Evolutionary conservation across 1,140 invertebrate species (phyloP), one percentile per base, ranked within the genome.

Genomic region (Protaetia brevitarsis): DNA sequence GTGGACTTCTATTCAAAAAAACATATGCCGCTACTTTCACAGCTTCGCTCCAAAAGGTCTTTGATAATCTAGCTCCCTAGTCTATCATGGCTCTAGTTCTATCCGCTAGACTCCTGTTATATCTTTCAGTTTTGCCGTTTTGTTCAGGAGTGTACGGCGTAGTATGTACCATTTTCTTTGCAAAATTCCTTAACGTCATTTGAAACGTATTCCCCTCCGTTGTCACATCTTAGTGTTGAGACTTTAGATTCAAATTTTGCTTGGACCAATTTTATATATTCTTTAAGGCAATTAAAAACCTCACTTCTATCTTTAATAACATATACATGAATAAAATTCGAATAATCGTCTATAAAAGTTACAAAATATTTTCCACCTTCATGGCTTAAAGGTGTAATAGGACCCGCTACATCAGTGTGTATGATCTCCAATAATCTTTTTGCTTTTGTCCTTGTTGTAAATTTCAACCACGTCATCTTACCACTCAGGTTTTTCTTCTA

Each of bases 121-220:
- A 69, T 51, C 78, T 64, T 71, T 82, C 81, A 7, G 75, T 72
- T 27, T 72, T 69, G 10, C 79, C 80, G 72, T 83, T 82, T 64
- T 77, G 74, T 65, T 78, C 65, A 29, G 80, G 77, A 21, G 74
- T 72, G 36, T 79, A 76, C n/a, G 69, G 51, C 6, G 71, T 62
- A 7, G 71, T 73, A 58, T 8, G 74, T 75, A 36, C 75, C 75
- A 51, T 68, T 70, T 36, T 66, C 7, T 68, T 65, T 56, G 36
- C 62, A 73, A 61, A 72, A 75, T 6, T 66, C 27, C 66, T 68
- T 69, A 5, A 78, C 63, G 34, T 69, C 63, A 34, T 51, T 68
- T 19, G 45, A 65, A 16, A 41, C 63, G 69, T 75, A 77, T 73
- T 79, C 76, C 2, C 68, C 58, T 16, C 71, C 72, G 65, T 71